phyloP scores from a whole-genome alignment of 1,140 invertebrate species.

The Pseudomyrmex cubaensis region DNA sequence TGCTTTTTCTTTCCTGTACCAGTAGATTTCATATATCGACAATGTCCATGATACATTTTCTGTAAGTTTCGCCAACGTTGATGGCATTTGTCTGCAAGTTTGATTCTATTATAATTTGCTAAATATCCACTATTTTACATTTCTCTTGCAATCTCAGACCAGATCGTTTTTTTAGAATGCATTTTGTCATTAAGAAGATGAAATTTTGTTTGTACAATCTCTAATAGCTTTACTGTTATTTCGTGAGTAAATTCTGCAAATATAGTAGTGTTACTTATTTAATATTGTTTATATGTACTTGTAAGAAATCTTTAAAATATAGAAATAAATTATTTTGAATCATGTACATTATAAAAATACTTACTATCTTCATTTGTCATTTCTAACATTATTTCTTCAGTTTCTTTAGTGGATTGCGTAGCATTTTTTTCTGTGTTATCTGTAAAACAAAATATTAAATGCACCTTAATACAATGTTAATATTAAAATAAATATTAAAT shows the following conservation, averaged over 20 bases:
- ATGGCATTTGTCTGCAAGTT: constrained; percentile 1
- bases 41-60: constrained; percentile 7
- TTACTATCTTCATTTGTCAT: constrained; percentile 11
- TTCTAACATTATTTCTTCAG: neutral
- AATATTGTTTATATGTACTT: neutral
- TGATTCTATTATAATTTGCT: neutral
- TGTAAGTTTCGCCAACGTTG: constrained; percentile 6
- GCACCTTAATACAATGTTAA: neutral
- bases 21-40: no score
- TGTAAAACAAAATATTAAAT: neutral
- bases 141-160: neutral
- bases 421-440: neutral
- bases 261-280: neutral
- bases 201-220: neutral
- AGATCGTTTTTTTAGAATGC: constrained; percentile 7
- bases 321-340: neutral
- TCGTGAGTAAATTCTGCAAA: constrained; percentile 13
- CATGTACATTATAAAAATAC: neutral
- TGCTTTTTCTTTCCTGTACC: no score
- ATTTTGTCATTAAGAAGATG: neutral
- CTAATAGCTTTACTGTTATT: neutral
- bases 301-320: no score
- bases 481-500: neutral
- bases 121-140: constrained; percentile 1
- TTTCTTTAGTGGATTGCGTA: neutral